A percentile compares a stretch with the other conserved stretches of the same genome.
phyloP scores from a whole-genome alignment of 2,113 vertebrate species.

The Centropus unirufus region DNA sequence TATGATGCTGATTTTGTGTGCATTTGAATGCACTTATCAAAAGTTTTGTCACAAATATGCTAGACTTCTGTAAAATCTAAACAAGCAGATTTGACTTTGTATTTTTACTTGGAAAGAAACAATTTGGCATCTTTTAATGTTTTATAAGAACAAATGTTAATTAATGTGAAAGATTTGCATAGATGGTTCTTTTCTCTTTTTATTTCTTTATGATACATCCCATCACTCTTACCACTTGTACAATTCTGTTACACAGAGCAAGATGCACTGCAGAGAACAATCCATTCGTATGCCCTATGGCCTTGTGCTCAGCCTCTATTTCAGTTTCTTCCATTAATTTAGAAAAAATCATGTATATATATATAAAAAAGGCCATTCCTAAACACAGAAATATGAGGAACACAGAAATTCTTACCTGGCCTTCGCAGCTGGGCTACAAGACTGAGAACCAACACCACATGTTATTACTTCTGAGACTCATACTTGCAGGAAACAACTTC shows the following conservation, averaged over 20 bases:
- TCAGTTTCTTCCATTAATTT: not conserved
- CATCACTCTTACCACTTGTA: rapidly evolving
- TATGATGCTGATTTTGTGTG: not conserved
- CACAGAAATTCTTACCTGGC: not conserved
- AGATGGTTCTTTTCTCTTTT: not conserved
- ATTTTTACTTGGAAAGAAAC: not conserved
- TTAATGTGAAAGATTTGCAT: not conserved
- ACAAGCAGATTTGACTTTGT: not conserved
- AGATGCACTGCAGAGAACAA: not conserved
- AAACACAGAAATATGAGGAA: not conserved
- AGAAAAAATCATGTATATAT: not conserved
- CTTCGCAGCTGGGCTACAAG: not conserved
- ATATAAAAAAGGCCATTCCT: not conserved
- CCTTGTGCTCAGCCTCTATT: not conserved
- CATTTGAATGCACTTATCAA: not conserved
- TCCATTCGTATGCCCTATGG: not conserved
- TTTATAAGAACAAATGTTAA: not conserved
- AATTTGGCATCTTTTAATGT: not conserved
- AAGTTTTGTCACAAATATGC: not conserved
- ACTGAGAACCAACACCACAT: not conserved
- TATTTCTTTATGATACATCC: not conserved
- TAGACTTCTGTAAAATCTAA: not conserved
- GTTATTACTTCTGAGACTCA: not conserved
- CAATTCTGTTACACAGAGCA: not conserved
- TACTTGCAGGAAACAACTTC: not conserved